Evolutionary conservation across 1,140 invertebrate species (phyloP).

Genomic region (Cheumatopsyche charites): DNA sequence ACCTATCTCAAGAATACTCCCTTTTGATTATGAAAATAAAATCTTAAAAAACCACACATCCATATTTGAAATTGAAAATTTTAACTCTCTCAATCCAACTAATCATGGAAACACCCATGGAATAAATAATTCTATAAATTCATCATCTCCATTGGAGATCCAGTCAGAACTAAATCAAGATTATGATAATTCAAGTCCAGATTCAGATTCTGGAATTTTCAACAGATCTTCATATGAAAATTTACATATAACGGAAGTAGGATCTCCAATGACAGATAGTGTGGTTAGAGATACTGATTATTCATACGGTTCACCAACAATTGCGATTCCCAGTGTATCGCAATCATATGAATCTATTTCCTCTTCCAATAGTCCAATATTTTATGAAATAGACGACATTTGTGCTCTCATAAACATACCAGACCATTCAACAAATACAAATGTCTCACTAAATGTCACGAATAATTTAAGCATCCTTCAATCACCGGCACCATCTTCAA

Average conservation of each 20-base stretch:
- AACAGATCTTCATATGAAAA: not conserved
- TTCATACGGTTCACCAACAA: conserved; percentile 18
- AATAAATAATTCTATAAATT: no score
- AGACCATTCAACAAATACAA: not conserved
- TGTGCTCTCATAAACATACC: not conserved
- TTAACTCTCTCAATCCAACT: no score
- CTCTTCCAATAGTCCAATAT: conserved; percentile 19
- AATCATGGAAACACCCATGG: no score
- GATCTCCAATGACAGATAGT: conserved; percentile 14
- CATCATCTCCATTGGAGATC: no score
- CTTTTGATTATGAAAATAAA: no score
- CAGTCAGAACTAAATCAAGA: conserved; percentile 14
- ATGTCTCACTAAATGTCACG: no score
- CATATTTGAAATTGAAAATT: no score
- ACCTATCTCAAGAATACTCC: no score
- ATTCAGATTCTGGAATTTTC: conserved; percentile 15
- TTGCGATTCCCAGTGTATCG: conserved; percentile 19
- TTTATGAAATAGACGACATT: conserved; percentile 8
- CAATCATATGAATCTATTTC: conserved; percentile 26
- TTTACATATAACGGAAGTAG: conserved; percentile 20
- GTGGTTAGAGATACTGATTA: not conserved
- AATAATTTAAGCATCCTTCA: no score
- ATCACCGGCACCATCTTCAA: no score
- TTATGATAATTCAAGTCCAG: not conserved
- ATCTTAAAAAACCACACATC: no score